phyloP scores from a whole-genome alignment of 2,113 vertebrate species.

The Spermophilus dauricus region DNA sequence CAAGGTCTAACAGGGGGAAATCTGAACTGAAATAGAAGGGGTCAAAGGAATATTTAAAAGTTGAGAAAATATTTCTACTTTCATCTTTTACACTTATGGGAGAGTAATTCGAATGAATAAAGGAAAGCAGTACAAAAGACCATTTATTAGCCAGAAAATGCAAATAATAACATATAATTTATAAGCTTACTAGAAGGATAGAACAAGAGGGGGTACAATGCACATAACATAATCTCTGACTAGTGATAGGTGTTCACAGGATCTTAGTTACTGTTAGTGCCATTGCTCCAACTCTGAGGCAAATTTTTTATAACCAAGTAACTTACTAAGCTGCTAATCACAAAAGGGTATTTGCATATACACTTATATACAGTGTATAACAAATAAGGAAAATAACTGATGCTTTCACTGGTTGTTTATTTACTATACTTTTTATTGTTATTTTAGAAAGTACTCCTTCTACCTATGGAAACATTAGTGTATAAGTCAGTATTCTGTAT shows the following conservation, averaged over 20 bases:
- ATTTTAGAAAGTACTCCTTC: background rate
- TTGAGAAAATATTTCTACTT: background rate
- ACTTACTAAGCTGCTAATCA: background rate
- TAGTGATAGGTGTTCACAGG: background rate
- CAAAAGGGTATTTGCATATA: background rate
- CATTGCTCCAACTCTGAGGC: background rate
- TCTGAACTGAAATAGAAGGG: background rate
- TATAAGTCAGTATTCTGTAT: background rate
- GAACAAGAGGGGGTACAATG: background rate
- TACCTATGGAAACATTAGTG: background rate
- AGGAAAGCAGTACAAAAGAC: background rate
- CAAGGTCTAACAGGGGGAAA: background rate
- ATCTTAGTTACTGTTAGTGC: background rate
- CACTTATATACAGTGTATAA: background rate
- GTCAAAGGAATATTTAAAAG: slow-evolving; percentile 10
- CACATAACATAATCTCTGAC: background rate
- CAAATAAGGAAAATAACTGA: background rate
- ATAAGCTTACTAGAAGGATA: background rate
- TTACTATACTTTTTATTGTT: background rate
- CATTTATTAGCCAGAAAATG: background rate
- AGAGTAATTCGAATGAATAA: background rate
- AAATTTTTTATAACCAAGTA: background rate
- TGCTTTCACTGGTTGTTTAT: background rate
- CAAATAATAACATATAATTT: background rate
- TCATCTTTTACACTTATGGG: background rate